These are phyloP conservation scores for Cantharis lateralis DNA, from an alignment of 2,888 invertebrate species.

Conservation along the genomic window DNA sequence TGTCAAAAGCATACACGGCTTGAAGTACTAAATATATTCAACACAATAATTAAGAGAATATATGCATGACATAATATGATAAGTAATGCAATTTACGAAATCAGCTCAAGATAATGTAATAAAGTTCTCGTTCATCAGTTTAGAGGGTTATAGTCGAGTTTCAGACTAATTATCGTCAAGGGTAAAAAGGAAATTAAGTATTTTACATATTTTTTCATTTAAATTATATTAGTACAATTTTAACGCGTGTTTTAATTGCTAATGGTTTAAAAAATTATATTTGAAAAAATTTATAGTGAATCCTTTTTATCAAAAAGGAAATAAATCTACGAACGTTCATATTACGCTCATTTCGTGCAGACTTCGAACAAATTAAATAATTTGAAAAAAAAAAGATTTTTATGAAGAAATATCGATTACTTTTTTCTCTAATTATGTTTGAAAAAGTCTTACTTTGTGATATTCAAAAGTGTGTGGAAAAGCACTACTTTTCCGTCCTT, in stretches of 20 bases:
- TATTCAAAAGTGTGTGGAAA: too few relatives aligned
- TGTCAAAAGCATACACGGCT: not conserved
- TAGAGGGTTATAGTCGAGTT: not conserved
- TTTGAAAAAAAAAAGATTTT: too few relatives aligned
- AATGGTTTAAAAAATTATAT: not conserved
- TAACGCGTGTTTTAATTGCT: not conserved
- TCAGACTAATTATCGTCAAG: not conserved
- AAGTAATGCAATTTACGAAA: slow-evolving; percentile 1
- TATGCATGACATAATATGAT: slow-evolving; percentile 2
- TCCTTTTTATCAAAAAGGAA: too few relatives aligned
- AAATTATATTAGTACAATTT: not conserved
- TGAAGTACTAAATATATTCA: not conserved
- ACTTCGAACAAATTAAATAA: too few relatives aligned
- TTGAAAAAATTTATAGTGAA: too few relatives aligned
- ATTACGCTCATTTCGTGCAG: too few relatives aligned
- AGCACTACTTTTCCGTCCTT: too few relatives aligned
- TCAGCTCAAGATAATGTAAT: not conserved
- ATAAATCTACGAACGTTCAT: too few relatives aligned
- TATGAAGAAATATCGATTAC: too few relatives aligned
- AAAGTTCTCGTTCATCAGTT: not conserved
- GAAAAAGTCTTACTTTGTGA: too few relatives aligned
- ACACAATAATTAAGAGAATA: not conserved
- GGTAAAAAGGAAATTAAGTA: not conserved
- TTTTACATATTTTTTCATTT: not conserved
- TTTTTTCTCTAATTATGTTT: too few relatives aligned